Conservation (phyloP, 1,140 invertebrate genomes). For the Drosophila tsacasi region DNA sequence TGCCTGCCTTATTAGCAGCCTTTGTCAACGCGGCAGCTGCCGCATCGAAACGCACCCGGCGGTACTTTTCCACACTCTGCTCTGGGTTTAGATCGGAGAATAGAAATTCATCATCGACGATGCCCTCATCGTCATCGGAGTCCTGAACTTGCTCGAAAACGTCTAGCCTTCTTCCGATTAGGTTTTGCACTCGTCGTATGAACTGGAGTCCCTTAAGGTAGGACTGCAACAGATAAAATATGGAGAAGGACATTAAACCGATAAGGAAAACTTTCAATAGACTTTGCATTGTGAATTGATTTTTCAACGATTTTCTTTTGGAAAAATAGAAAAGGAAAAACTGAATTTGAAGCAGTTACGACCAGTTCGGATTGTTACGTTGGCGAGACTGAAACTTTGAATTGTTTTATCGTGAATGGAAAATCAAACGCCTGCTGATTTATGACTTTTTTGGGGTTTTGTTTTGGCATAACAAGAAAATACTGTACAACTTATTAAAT, state of each 20-base stretch:
- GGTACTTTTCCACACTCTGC: conserved; percentile 27
- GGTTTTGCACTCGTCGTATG: background rate
- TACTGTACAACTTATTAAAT: too few relatives aligned
- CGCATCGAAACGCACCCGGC: conserved; percentile 9
- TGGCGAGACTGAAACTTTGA: background rate
- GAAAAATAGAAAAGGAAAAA: background rate
- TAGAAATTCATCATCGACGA: background rate
- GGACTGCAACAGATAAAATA: background rate
- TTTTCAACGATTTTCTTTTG: background rate
- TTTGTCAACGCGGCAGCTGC: background rate
- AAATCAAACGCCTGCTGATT: background rate
- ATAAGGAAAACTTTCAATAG: background rate
- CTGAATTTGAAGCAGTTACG: background rate
- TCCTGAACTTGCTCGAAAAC: background rate
- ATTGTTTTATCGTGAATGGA: too few relatives aligned
- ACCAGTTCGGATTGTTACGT: background rate
- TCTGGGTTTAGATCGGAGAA: conserved; percentile 27
- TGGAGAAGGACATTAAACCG: background rate
- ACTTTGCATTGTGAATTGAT: background rate
- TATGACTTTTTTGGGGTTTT: too few relatives aligned
- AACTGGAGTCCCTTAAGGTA: background rate
- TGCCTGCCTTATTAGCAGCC: background rate
- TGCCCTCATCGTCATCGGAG: background rate
- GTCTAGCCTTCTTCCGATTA: background rate
- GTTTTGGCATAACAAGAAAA: too few relatives aligned